phyloP scores from a whole-genome alignment of 2,888 invertebrate species.

The Zaprionus lineosus region DNA sequence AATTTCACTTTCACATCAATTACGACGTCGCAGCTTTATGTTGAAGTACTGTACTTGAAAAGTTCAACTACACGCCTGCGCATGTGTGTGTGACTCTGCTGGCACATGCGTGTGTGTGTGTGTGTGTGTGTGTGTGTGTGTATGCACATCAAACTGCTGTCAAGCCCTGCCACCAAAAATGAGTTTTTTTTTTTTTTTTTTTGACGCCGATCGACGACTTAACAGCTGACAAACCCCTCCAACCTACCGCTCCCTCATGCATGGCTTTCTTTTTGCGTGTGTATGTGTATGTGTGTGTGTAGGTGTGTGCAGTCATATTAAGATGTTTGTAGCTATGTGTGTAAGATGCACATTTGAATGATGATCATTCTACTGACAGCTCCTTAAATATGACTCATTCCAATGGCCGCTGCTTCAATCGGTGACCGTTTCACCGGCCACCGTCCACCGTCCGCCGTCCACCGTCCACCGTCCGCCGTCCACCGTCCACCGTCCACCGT shows the following conservation, averaged over 20 bases:
- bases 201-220: conserved; percentile 43
- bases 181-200: too few relatives aligned
- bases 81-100: neutral
- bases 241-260: neutral
- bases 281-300: conserved; percentile 1
- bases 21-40: conserved; percentile 50
- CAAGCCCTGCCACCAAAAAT: conserved; percentile 36
- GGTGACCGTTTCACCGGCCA: conserved; percentile 4
- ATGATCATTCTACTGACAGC: conserved; percentile 24
- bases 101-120: neutral
- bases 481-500: too few relatives aligned
- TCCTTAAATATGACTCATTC: conserved; percentile 31
- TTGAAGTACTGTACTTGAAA: conserved; percentile 68
- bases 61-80: conserved; percentile 24
- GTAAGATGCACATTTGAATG: conserved; percentile 19
- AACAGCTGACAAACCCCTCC: conserved; percentile 27
- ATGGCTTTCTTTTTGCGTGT: conserved; percentile 36
- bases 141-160: conserved; percentile 27
- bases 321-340: too few relatives aligned
- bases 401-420: conserved; percentile 33
- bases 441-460: neutral
- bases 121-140: neutral
- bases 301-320: too few relatives aligned
- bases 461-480: too few relatives aligned
- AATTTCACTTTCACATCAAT: conserved; percentile 76